Conservation (phyloP, 1,140 invertebrate species). For the Aphelinus certus region DNA sequence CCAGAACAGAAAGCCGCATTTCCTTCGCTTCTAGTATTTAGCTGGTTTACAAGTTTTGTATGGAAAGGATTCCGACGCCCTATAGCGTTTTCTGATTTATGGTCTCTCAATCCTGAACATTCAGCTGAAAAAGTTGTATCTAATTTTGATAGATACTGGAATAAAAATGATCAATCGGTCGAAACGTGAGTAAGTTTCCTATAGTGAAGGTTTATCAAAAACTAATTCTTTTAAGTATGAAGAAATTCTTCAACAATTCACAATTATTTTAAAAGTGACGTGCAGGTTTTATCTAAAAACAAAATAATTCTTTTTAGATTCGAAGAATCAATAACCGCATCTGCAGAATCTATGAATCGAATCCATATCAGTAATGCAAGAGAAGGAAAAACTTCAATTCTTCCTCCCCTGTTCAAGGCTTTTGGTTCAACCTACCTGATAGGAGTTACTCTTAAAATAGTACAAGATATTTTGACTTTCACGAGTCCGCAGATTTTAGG, state of each 20-base stretch:
- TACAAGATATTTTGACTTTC: conserved; percentile 89
- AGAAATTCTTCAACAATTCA: no score
- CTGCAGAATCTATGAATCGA: conserved; percentile 74
- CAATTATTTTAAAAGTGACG: no score
- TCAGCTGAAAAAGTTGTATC: conserved; percentile 82
- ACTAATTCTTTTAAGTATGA: no score
- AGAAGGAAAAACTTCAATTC: conserved; percentile 75
- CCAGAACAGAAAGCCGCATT: conserved; percentile 89
- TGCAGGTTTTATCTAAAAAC: neutral
- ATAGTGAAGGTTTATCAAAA: no score
- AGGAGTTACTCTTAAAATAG: conserved; percentile 80
- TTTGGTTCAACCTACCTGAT: conserved; percentile 88
- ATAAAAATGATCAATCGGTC: conserved; percentile 69
- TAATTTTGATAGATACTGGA: conserved; percentile 88
- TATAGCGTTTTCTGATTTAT: conserved; percentile 84
- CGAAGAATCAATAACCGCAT: conserved; percentile 72
- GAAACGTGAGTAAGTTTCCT: conserved; percentile 60
- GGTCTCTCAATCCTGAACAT: conserved; percentile 89
- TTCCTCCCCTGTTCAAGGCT: conserved; percentile 78
- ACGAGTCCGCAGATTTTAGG: conserved; percentile 82
- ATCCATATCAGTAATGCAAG: conserved; percentile 75
- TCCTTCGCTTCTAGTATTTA: conserved; percentile 87
- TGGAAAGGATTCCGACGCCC: conserved; percentile 86
- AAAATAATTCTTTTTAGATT: conserved; percentile 50
- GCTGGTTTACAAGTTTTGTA: conserved; percentile 90